A percentile compares a stretch with the other conserved stretches of the same genome.
Evolutionary conservation across 1,140 invertebrate genomes (phyloP).

Genomic region (Anoplophora glabripennis): DNA sequence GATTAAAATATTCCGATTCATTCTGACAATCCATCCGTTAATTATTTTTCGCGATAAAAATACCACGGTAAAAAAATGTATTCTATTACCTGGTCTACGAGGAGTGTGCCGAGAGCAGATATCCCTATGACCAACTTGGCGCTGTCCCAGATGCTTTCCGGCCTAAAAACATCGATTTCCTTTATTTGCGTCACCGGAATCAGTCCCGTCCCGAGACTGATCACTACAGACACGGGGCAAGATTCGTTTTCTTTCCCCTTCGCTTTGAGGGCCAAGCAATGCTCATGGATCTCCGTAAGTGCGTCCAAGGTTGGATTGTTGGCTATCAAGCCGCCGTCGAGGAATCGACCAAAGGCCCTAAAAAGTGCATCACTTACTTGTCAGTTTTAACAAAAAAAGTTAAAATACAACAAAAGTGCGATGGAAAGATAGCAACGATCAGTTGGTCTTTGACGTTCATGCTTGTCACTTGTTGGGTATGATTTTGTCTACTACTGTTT

Average conservation of each 20-base stretch:
- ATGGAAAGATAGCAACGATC: too few relatives aligned
- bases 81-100: conserved; percentile 71
- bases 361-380: too few relatives aligned
- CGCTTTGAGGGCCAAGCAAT: conserved; percentile 73
- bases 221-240: conserved; percentile 59
- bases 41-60: too few relatives aligned
- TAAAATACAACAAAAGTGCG: too few relatives aligned
- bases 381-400: too few relatives aligned
- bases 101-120: conserved; percentile 65
- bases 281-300: conserved; percentile 89
- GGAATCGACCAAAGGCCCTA: conserved; percentile 72
- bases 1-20: too few relatives aligned
- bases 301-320: conserved; percentile 97
- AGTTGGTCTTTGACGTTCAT: too few relatives aligned
- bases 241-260: conserved; percentile 58
- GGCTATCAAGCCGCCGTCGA: conserved; percentile 93
- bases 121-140: conserved; percentile 75
- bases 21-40: too few relatives aligned
- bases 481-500: too few relatives aligned
- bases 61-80: too few relatives aligned
- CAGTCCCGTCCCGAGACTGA: conserved; percentile 74
- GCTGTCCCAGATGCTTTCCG: conserved; percentile 79
- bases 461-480: too few relatives aligned
- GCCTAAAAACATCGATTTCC: conserved; percentile 80
- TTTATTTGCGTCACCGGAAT: conserved; percentile 70